Conservation (phyloP, 2,113 vertebrate genomes). For the Ia io region DNA sequence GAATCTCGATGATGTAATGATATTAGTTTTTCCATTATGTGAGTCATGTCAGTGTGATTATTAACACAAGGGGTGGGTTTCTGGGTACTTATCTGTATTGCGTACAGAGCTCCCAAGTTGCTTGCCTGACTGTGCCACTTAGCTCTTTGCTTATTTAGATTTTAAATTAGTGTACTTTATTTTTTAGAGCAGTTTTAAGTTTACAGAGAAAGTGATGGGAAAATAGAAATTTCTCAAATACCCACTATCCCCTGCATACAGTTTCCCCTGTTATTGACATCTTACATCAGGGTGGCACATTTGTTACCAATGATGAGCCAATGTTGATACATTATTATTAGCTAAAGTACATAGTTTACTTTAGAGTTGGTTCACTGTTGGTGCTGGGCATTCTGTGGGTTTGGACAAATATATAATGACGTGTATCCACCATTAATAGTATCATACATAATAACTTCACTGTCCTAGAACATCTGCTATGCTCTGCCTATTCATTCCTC, state of each 20-base stretch:
- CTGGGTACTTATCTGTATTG: no score
- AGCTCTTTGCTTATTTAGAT: not conserved
- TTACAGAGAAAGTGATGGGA: not conserved
- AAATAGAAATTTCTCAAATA: not conserved
- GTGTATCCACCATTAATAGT: not conserved
- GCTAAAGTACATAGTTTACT: not conserved
- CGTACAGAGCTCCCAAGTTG: not conserved
- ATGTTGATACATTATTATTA: not conserved
- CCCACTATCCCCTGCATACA: not conserved
- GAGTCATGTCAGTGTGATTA: not conserved
- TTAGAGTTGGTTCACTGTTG: not conserved
- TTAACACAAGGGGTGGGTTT: not conserved
- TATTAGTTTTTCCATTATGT: not conserved
- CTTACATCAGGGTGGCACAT: not conserved
- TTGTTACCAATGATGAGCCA: not conserved
- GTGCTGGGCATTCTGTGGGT: not conserved
- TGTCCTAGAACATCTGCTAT: not conserved
- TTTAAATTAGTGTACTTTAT: not conserved
- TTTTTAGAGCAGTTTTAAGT: not conserved
- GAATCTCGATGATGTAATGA: not conserved
- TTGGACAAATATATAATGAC: not conserved
- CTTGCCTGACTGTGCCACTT: rapidly evolving
- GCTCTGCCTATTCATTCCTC: not conserved
- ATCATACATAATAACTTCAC: not conserved
- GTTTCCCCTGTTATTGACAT: not conserved